Evolutionary conservation across 2,888 invertebrate genomes (phyloP).

Genomic region (Tortricodes alternella): DNA sequence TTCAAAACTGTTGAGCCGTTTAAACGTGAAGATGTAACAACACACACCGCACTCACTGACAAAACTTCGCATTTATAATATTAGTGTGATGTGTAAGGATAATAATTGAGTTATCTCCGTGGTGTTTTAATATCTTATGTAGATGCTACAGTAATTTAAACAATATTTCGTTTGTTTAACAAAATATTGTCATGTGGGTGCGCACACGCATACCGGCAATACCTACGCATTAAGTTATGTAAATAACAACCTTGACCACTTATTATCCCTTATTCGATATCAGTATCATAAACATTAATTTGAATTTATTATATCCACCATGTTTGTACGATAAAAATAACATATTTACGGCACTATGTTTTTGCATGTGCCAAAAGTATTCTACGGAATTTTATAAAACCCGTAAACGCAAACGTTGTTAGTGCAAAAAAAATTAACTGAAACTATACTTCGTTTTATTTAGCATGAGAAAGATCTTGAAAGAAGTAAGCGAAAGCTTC

Average conservation of each 20-base stretch:
- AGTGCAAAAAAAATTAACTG: too few species aligned
- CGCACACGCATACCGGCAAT: slow-evolving; percentile 14
- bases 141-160: slow-evolving; percentile 5
- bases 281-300: slow-evolving; percentile 17
- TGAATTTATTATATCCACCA: slow-evolving; percentile 15
- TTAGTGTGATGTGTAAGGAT: too few species aligned
- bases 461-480: too few species aligned
- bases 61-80: too few species aligned
- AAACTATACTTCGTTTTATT: too few species aligned
- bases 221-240: slow-evolving; percentile 28
- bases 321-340: slow-evolving; percentile 4
- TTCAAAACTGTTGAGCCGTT: too few species aligned
- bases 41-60: too few species aligned
- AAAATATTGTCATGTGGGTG: slow-evolving; percentile 22
- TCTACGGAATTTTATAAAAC: too few species aligned
- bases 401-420: too few species aligned
- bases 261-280: slow-evolving; percentile 20
- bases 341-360: slow-evolving; percentile 6
- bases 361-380: slow-evolving; percentile 13
- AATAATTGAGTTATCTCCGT: background rate
- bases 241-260: slow-evolving; percentile 21
- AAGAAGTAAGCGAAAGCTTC: too few species aligned
- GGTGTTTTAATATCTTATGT: too few species aligned
- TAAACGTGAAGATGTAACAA: too few species aligned
- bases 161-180: slow-evolving; percentile 20